Evolutionary conservation across 2,113 vertebrate genomes (phyloP).

Genomic region (Hyperopisus bebe): DNA sequence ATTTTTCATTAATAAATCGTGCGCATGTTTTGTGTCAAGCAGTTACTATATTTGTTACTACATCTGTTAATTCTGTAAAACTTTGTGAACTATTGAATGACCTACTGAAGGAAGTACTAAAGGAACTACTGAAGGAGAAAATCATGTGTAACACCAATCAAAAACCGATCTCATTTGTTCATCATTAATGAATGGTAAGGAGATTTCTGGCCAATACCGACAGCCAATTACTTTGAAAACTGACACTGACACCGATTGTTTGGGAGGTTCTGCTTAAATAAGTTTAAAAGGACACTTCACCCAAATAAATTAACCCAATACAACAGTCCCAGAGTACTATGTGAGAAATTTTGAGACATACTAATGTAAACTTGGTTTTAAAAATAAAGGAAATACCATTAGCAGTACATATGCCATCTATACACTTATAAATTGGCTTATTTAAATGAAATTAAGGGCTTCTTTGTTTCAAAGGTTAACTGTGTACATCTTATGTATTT

Average conservation of each 20-base stretch:
- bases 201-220: background rate
- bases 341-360: background rate
- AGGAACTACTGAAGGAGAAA: too few relatives aligned
- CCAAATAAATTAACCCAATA: background rate
- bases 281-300: background rate
- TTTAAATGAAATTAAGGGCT: constrained; percentile 5
- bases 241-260: too few relatives aligned
- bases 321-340: background rate
- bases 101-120: too few relatives aligned
- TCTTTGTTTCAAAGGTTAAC: background rate
- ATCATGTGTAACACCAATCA: too few relatives aligned
- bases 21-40: too few relatives aligned
- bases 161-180: too few relatives aligned
- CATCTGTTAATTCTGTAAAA: too few relatives aligned
- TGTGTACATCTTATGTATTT: background rate
- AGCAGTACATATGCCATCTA: background rate
- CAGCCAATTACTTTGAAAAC: too few relatives aligned
- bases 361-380: background rate
- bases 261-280: background rate
- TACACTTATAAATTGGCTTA: background rate
- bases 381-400: background rate
- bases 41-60: too few relatives aligned
- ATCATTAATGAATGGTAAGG: too few relatives aligned
- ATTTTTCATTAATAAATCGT: too few relatives aligned
- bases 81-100: too few relatives aligned